Evolutionary conservation across 2,888 invertebrate species (phyloP).

Genomic region (Epinotia demarniana): DNA sequence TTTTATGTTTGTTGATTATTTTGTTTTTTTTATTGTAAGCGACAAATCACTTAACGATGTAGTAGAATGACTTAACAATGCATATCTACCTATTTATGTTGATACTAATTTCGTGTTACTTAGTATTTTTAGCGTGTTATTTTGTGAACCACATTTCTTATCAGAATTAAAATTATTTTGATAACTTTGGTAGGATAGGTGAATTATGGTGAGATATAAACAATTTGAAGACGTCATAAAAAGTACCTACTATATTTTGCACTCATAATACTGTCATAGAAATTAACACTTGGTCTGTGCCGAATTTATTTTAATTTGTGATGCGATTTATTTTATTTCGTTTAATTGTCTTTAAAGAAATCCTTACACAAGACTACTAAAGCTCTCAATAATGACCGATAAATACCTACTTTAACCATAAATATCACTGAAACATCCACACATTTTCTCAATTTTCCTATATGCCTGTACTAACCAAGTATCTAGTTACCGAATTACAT

Average conservation of each 20-base stretch:
- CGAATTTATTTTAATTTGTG: not conserved
- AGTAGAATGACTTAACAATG: too few species aligned
- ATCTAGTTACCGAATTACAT: constrained; percentile 18
- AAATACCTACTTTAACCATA: not conserved
- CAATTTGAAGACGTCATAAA: not conserved
- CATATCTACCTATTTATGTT: too few species aligned
- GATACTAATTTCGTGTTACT: too few species aligned
- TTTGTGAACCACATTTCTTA: not conserved
- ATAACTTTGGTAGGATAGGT: not conserved
- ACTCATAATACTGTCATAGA: not conserved
- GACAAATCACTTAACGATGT: too few species aligned
- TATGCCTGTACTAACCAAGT: not conserved
- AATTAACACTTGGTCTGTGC: not conserved
- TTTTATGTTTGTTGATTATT: too few species aligned
- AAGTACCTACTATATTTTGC: not conserved
- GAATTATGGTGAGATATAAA: not conserved
- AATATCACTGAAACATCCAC: not conserved
- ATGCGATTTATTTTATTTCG: not conserved
- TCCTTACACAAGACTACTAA: not conserved
- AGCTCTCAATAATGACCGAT: not conserved
- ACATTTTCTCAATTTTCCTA: constrained; percentile 23
- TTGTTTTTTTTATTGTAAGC: too few species aligned
- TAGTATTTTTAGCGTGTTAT: not conserved
- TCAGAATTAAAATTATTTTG: not conserved
- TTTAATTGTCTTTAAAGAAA: not conserved